phyloP scores from a whole-genome alignment of 1,140 invertebrate genomes.

The Diploscapter pachys region DNA sequence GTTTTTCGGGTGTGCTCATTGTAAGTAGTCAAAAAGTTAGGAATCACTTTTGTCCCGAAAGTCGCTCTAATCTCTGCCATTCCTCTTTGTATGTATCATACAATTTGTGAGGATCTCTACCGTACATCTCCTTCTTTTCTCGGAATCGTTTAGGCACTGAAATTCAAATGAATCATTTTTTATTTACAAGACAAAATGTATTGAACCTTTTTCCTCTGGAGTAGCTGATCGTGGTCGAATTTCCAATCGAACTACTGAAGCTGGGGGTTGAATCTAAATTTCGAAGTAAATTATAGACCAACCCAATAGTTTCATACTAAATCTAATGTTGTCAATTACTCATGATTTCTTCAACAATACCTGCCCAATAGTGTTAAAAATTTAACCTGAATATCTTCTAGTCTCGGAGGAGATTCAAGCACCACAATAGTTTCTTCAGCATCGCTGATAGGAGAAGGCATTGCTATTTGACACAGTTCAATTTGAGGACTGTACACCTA shows the following conservation, averaged over 20 bases:
- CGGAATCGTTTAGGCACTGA: slow-evolving; percentile 49
- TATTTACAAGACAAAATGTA: slow-evolving; percentile 2
- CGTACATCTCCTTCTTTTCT: slow-evolving; percentile 58
- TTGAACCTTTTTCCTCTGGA: slow-evolving; percentile 7
- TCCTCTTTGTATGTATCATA: slow-evolving; percentile 58
- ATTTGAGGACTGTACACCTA: not conserved
- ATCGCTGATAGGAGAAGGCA: not conserved
- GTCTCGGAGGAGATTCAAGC: slow-evolving; percentile 25
- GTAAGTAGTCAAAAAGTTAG: no score
- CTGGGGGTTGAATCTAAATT: not conserved
- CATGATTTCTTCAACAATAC: no score
- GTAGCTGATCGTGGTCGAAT: slow-evolving; percentile 1
- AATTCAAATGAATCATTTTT: slow-evolving; percentile 7
- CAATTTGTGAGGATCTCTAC: slow-evolving; percentile 49
- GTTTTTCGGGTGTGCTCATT: no score
- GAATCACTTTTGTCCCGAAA: slow-evolving; percentile 27
- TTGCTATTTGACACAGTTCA: not conserved
- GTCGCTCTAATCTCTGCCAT: slow-evolving; percentile 42
- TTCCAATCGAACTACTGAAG: not conserved
- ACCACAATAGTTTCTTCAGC: slow-evolving; percentile 14
- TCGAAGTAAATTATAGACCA: not conserved
- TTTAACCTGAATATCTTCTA: slow-evolving; percentile 22
- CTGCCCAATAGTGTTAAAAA: no score
- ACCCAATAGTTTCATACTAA: no score
- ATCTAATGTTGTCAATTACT: no score